Evolutionary conservation across 2,113 vertebrate species (phyloP).

Genomic region (Chamaea fasciata): DNA sequence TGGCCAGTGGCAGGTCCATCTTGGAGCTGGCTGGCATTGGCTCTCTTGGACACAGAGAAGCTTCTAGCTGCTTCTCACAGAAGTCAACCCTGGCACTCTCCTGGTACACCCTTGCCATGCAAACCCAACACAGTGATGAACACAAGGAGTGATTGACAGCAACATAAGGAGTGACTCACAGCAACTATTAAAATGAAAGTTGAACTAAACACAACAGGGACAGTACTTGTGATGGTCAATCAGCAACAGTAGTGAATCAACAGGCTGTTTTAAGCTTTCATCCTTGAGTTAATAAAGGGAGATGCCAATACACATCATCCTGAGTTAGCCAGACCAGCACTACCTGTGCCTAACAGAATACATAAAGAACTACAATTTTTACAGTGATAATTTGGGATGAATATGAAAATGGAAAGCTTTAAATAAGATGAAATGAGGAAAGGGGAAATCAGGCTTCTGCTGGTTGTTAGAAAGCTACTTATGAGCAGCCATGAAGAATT

Average conservation of each 20-base stretch:
- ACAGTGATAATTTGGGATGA: not conserved
- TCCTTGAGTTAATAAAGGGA: not conserved
- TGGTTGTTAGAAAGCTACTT: not conserved
- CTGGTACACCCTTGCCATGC: not conserved
- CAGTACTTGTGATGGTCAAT: not conserved
- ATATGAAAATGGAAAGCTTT: not conserved
- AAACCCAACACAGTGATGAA: not conserved
- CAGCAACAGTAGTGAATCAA: not conserved
- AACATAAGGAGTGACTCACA: not conserved
- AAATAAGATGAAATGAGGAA: not conserved
- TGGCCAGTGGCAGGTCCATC: not conserved
- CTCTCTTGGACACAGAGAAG: not conserved
- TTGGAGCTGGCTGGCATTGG: accelerated
- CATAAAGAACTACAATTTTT: not conserved
- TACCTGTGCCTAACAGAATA: not conserved
- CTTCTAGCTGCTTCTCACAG: not conserved
- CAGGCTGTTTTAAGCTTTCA: not conserved
- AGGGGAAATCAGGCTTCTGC: not conserved
- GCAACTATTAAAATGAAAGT: not conserved
- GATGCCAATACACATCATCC: not conserved
- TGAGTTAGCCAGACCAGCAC: not conserved
- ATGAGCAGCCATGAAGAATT: not conserved
- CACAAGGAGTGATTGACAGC: too few relatives aligned
- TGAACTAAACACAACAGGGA: not conserved
- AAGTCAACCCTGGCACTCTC: not conserved